Conservation (phyloP, 2,797 vertebrate genomes). For the Pelochelys cantorii region DNA sequence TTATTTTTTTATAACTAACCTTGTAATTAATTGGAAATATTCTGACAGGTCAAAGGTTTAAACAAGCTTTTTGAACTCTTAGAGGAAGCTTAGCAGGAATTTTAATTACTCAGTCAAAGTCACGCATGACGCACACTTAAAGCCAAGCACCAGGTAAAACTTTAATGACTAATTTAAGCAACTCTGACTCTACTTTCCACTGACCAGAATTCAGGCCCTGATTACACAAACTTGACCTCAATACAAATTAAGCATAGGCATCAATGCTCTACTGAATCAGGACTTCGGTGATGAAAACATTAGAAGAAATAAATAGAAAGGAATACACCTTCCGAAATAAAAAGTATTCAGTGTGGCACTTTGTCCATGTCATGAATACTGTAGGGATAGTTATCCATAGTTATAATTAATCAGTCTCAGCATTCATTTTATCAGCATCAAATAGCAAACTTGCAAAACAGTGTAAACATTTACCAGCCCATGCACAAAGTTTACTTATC, state of each 20-base stretch:
- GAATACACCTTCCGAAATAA: rapidly evolving
- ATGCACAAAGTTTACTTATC: neutral
- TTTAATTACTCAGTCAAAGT: constrained; percentile 70
- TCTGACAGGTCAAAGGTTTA: constrained; percentile 65
- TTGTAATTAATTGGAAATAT: constrained; percentile 42
- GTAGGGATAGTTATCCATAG: neutral
- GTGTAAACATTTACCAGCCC: neutral
- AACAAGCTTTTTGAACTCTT: constrained; percentile 43
- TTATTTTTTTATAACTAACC: neutral
- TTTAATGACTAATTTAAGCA: constrained; percentile 63
- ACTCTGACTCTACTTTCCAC: constrained; percentile 61
- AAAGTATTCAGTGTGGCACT: neutral
- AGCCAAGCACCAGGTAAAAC: constrained; percentile 54
- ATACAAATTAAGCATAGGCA: neutral
- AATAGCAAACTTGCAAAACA: neutral
- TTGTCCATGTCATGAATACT: rapidly evolving
- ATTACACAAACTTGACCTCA: neutral
- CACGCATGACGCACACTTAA: constrained; percentile 19
- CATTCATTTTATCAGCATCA: neutral
- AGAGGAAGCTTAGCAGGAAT: constrained; percentile 70
- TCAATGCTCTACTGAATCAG: neutral
- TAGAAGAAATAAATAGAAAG: neutral
- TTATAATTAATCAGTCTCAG: neutral
- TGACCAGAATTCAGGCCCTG: neutral
- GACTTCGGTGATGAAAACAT: neutral